These are phyloP conservation scores for Limenitis camilla DNA, from an alignment of 2,888 invertebrate species.

Conservation along the genomic window DNA sequence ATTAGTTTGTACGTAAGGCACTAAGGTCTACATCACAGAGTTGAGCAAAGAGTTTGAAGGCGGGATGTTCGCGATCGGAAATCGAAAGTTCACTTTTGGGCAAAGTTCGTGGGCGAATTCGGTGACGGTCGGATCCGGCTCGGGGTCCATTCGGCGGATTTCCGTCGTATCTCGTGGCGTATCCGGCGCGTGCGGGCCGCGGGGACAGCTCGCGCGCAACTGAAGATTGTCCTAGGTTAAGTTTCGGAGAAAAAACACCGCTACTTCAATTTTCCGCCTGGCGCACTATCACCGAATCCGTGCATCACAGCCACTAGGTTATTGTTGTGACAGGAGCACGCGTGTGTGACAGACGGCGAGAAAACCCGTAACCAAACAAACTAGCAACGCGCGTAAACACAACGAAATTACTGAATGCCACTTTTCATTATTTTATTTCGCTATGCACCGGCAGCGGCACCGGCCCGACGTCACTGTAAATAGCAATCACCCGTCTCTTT, in stretches of 20 bases:
- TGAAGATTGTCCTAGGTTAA: slow-evolving; percentile 71
- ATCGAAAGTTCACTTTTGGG: slow-evolving; percentile 37
- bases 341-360: slow-evolving; percentile 42
- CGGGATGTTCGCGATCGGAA: slow-evolving; percentile 50
- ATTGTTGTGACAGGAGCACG: slow-evolving; percentile 65
- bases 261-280: slow-evolving; percentile 65
- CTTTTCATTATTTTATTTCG: slow-evolving; percentile 72
- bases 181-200: slow-evolving; percentile 53
- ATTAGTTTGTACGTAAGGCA: slow-evolving; percentile 64
- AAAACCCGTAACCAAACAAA: slow-evolving; percentile 54
- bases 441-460: slow-evolving; percentile 69
- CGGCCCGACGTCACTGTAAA: slow-evolving; percentile 67
- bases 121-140: slow-evolving; percentile 39
- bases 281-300: slow-evolving; percentile 44
- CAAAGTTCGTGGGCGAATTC: slow-evolving; percentile 43
- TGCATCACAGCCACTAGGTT: slow-evolving; percentile 28
- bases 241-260: slow-evolving; percentile 64
- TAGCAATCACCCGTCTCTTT: slow-evolving; percentile 62
- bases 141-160: slow-evolving; percentile 54
- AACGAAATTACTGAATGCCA: slow-evolving; percentile 71
- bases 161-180: slow-evolving; percentile 47
- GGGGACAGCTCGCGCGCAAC: slow-evolving; percentile 68
- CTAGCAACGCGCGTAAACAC: slow-evolving; percentile 73
- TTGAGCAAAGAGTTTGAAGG: slow-evolving; percentile 65
- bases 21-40: slow-evolving; percentile 65